These are phyloP conservation scores for Mesodorylaimus sp. DNA, from an alignment of 2,888 invertebrate genomes.

Conservation along the genomic window DNA sequence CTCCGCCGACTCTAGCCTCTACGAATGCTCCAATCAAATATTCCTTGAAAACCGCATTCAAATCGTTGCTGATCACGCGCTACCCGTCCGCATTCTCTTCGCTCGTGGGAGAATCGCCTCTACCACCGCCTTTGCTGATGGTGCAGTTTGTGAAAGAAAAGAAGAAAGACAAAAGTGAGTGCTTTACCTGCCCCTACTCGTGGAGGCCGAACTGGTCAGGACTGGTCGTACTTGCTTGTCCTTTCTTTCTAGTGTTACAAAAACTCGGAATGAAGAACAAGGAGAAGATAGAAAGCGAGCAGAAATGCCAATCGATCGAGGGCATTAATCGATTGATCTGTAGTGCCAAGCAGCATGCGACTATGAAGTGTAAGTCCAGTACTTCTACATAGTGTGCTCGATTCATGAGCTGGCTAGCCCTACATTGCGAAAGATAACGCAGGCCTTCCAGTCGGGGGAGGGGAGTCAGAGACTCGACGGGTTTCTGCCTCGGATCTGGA, in stretches of 20 bases:
- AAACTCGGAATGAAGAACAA: conserved; percentile 25
- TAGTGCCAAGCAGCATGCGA: conserved; percentile 21
- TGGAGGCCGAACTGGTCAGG: no score
- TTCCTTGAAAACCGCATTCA: conserved; percentile 23
- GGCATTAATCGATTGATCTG: conserved; percentile 25
- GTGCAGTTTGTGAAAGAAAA: conserved; percentile 26
- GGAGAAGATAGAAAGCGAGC: conserved; percentile 7
- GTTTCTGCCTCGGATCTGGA: no score
- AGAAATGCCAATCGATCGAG: conserved; percentile 14
- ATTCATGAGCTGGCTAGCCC: no score
- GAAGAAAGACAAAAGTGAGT: conserved; percentile 21
- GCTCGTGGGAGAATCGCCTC: not conserved
- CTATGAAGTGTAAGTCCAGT: conserved; percentile 19
- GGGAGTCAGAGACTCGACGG: no score
- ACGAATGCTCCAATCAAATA: no score
- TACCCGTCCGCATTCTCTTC: not conserved
- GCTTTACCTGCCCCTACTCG: no score
- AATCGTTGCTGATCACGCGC: conserved; percentile 19
- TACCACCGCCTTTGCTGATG: conserved; percentile 12
- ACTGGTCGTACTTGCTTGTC: no score
- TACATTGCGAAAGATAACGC: no score
- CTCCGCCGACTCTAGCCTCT: no score
- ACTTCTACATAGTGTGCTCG: no score
- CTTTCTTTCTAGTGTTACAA: conserved; percentile 22
- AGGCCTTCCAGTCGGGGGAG: no score